A percentile compares a stretch with the other conserved stretches of the same genome.
Evolutionary conservation across 2,113 vertebrate genomes (phyloP).

Genomic region (Mobula hypostoma): DNA sequence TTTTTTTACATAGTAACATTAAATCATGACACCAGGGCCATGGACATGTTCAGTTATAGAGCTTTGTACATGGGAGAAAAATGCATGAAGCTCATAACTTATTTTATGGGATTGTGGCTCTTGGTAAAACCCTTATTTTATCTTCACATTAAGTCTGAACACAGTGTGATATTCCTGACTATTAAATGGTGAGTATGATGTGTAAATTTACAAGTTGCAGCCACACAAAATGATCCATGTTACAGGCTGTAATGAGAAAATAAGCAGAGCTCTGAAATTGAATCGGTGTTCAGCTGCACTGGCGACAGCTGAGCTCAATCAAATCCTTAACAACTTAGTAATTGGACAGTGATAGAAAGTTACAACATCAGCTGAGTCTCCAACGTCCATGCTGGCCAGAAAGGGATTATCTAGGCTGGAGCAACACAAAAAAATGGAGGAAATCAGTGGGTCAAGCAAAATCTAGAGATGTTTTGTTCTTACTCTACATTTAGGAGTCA

Average conservation of each 20-base stretch:
- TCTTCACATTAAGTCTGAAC: not conserved
- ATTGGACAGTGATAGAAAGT: not conserved
- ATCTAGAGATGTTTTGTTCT: too few relatives aligned
- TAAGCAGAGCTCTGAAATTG: not conserved
- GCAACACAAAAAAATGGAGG: too few relatives aligned
- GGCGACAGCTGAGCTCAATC: not conserved
- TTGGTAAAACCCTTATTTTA: not conserved
- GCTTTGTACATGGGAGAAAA: not conserved
- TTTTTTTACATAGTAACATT: not conserved
- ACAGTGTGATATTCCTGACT: constrained; percentile 6
- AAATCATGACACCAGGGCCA: not conserved
- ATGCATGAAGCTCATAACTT: not conserved
- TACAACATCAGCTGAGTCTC: too few relatives aligned
- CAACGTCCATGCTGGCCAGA: not conserved
- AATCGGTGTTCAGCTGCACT: not conserved
- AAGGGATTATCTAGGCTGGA: not conserved
- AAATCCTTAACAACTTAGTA: not conserved
- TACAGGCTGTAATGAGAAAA: not conserved
- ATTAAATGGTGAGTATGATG: not conserved
- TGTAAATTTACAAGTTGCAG: not conserved
- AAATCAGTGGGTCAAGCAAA: too few relatives aligned
- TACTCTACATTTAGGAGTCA: too few relatives aligned
- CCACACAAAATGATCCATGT: not conserved
- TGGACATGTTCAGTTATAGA: not conserved
- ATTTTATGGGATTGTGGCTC: not conserved